Conservation (phyloP, 2,797 vertebrate genomes). For the Coregonus ussuriensis region DNA sequence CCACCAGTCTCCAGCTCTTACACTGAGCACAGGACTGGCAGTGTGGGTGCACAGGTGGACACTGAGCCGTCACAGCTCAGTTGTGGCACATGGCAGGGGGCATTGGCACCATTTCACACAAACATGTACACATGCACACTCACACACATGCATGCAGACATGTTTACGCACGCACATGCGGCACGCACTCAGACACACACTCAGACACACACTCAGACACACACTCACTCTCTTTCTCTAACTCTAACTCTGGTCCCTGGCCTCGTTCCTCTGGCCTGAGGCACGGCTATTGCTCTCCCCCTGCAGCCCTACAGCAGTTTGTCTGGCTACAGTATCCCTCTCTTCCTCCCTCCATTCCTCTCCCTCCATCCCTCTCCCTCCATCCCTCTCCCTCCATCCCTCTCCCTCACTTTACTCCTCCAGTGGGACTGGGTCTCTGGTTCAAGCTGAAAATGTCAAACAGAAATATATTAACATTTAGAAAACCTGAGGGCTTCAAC, state of each 20-base stretch:
- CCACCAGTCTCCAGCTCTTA: not conserved
- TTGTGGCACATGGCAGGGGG: not conserved
- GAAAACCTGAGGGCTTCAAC: slow-evolving; percentile 45
- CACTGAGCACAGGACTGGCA: too few species aligned
- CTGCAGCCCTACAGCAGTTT: slow-evolving; percentile 54
- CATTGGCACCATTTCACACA: not conserved
- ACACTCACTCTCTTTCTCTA: slow-evolving; percentile 11
- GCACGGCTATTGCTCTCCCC: slow-evolving; percentile 53
- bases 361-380: too few species aligned
- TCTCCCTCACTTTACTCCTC: slow-evolving; percentile 17
- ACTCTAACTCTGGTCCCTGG: slow-evolving; percentile 30
- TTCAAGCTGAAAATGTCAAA: slow-evolving; percentile 61
- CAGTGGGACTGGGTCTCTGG: slow-evolving; percentile 52
- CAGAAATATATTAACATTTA: slow-evolving; percentile 70
- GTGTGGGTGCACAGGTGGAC: too few species aligned
- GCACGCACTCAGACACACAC: slow-evolving; percentile 22
- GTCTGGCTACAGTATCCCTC: not conserved
- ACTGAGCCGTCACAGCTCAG: too few species aligned
- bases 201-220: not conserved
- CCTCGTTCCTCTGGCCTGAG: slow-evolving; percentile 55
- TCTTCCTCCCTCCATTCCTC: too few species aligned
- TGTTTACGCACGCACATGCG: not conserved
- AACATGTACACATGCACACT: slow-evolving; percentile 13
- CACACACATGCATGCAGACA: slow-evolving; percentile 25
- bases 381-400: too few species aligned